These are phyloP conservation scores for Temnopleurus reevesii DNA, from an alignment of 53 echinoderm and acorn worm species.

Conservation along the genomic window DNA sequence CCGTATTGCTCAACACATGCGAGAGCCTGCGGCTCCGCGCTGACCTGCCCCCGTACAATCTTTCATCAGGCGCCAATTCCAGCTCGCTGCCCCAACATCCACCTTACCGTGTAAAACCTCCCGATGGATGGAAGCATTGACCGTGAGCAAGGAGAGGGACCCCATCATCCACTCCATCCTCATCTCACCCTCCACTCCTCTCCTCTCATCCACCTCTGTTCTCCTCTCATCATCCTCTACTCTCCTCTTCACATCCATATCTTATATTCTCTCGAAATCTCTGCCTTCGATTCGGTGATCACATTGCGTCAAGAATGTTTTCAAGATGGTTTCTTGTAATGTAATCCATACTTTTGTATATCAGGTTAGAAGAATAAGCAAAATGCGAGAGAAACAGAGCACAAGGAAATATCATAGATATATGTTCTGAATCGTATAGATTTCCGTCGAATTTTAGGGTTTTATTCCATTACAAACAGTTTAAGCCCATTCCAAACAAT, in stretches of 20 bases:
- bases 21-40: constrained; percentile 31
- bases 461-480: too few relatives aligned
- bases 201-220: neutral
- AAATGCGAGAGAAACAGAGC: too few relatives aligned
- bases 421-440: too few relatives aligned
- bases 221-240: neutral
- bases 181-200: neutral
- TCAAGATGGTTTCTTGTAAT: neutral
- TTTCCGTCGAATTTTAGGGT: too few relatives aligned
- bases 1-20: constrained; percentile 40
- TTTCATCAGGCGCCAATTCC: constrained; percentile 61
- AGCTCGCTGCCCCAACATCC: constrained; percentile 52
- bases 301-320: neutral
- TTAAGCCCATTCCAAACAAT: too few relatives aligned
- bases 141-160: constrained; percentile 20
- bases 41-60: constrained; percentile 52
- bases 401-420: too few relatives aligned
- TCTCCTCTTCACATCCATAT: neutral
- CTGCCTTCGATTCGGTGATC: neutral
- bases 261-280: neutral
- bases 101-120: constrained; percentile 42
- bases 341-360: too few relatives aligned
- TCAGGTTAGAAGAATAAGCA: too few relatives aligned
- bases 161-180: neutral
- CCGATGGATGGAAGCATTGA: constrained; percentile 55